Evolutionary conservation across 2,797 vertebrate genomes (phyloP), one percentile per base, ranked within the genome.

Genomic region (Bucorvus abyssinicus): DNA sequence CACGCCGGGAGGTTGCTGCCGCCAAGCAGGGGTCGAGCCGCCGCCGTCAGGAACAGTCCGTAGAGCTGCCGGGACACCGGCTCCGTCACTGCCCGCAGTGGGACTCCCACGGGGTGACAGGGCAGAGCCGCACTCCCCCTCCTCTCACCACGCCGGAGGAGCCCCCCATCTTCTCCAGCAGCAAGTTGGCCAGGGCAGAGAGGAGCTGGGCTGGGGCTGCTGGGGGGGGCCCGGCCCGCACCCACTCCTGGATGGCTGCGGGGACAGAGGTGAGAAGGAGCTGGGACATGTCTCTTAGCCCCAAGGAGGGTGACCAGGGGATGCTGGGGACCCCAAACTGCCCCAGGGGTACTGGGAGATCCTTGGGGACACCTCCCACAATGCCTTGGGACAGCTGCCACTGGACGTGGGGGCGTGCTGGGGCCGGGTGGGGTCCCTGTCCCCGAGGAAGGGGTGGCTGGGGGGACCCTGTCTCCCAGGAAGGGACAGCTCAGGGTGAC

Each of bases 91-190:
- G 4, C 22, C 42, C 44, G 44, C 44, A 13, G 44, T 45, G 44
- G 44, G 44, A n/a, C n/a, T n/a, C 23, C 45, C 22, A 23, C 2
- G 1, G 42, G 65, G 42, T 4, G 30, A 49, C 20, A 16, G 16
- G 18, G 7, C 38, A 29, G 34, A n/a, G 10, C 15, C 44, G 32
- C 24, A 30, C 30, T 44, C 9, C 0, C 3, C 21, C 45, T 32
- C 18, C 49, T 32, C 19, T 21, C 4, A 99, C 99, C 34, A 98
- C 99, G 19, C 99, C 99, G 0, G 99, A 99, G 16, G 99, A 99
- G 52, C 99, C 99, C 40, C 99, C 99, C 99, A 99, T 99, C 91
- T 98, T 98, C 90, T 99, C 99, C 97, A 99, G 98, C 18, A 99
- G 95, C 97, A 99, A 93, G 40, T 98, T 89, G 1, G 99, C 98